Conservation (phyloP, 2,797 vertebrate genomes). For the Urocyon cinereoargenteus region DNA sequence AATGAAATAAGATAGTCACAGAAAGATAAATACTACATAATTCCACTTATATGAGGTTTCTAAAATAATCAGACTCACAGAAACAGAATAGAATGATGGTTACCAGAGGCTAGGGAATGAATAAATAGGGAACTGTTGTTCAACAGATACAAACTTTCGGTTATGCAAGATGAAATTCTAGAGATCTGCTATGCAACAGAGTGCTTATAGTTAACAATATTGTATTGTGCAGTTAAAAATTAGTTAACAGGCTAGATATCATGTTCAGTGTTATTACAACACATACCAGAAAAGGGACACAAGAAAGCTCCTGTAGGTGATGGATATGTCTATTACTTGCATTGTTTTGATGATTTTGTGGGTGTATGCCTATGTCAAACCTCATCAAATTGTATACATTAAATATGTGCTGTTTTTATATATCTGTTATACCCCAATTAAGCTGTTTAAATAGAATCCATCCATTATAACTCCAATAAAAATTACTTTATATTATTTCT, state of each 20-base stretch:
- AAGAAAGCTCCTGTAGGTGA: background rate
- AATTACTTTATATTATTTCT: background rate
- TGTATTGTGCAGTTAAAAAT: background rate
- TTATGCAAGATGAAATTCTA: background rate
- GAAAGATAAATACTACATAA: background rate
- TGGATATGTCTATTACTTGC: background rate
- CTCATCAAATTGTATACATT: background rate
- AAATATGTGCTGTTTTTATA: background rate
- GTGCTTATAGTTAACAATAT: background rate
- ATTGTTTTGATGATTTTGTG: background rate
- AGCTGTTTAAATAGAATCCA: background rate
- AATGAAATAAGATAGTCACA: background rate
- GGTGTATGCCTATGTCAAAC: background rate
- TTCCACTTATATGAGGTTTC: background rate
- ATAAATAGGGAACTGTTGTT: background rate
- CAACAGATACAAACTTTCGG: background rate
- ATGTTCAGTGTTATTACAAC: background rate
- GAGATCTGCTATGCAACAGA: background rate
- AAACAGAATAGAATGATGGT: background rate
- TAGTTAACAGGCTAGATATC: background rate
- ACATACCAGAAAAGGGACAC: background rate
- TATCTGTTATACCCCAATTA: background rate
- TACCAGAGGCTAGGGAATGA: background rate
- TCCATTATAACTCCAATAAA: background rate
- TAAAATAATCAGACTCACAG: background rate